phyloP scores from a whole-genome alignment of 2,888 invertebrate species.

The Cecidostiba fungosa region DNA sequence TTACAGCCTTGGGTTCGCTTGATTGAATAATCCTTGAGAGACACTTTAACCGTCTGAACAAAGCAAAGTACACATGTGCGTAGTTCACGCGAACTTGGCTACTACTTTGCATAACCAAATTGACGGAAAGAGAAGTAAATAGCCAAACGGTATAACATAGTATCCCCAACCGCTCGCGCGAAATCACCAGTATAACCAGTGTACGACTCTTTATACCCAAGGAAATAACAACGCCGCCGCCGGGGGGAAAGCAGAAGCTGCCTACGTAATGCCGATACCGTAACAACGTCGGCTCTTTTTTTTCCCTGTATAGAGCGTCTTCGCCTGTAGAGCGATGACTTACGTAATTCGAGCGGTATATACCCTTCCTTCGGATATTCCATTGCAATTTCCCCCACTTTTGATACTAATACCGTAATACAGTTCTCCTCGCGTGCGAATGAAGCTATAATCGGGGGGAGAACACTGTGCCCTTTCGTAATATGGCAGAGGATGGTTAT shows the following conservation, averaged over 20 bases:
- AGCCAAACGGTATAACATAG: background rate
- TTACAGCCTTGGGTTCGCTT: background rate
- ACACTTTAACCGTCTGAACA: background rate
- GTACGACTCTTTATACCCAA: background rate
- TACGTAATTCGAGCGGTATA: constrained; percentile 36
- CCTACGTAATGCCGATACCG: constrained; percentile 53
- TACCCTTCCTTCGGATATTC: constrained; percentile 28
- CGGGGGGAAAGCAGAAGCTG: constrained; percentile 15
- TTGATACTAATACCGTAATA: background rate
- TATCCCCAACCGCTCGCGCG: background rate
- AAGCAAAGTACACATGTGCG: background rate
- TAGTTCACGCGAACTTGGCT: background rate
- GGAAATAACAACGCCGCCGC: background rate
- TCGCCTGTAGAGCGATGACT: background rate
- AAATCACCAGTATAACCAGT: background rate
- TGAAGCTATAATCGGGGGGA: background rate
- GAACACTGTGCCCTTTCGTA: background rate
- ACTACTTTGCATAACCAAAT: background rate
- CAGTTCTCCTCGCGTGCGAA: background rate
- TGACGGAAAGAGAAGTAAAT: background rate
- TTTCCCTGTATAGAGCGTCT: background rate
- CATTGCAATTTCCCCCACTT: background rate
- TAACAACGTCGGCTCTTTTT: constrained; percentile 23
- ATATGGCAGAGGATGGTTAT: background rate
- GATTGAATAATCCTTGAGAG: constrained; percentile 32